Evolutionary conservation across 2,113 vertebrate genomes (phyloP).

Genomic region (Nothoprocta perdicaria): DNA sequence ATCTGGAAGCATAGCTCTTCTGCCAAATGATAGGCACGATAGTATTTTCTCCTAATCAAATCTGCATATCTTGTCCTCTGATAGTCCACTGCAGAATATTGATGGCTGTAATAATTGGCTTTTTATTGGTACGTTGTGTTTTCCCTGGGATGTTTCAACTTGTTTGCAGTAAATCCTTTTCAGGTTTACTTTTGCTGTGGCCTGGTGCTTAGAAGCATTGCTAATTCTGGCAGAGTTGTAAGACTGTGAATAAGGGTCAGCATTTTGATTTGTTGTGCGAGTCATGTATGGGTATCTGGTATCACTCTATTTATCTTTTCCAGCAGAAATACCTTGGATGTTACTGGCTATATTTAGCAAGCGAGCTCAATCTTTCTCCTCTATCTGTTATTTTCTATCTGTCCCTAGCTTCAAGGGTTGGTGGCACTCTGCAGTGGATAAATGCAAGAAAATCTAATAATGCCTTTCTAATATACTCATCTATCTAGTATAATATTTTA

Average conservation of each 20-base stretch:
- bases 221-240: background rate
- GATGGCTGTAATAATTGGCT: slow-evolving; percentile 46
- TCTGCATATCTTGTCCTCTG: slow-evolving; percentile 31
- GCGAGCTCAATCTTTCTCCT: background rate
- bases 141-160: background rate
- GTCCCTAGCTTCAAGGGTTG: slow-evolving; percentile 45
- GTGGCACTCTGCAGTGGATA: slow-evolving; percentile 21
- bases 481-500: slow-evolving; percentile 57
- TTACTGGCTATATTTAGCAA: slow-evolving; percentile 30
- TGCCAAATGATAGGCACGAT: background rate
- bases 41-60: slow-evolving; percentile 40
- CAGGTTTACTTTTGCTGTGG: background rate
- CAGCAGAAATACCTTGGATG: slow-evolving; percentile 12
- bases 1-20: slow-evolving; percentile 1
- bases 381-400: slow-evolving; percentile 41
- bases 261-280: background rate
- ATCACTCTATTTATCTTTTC: slow-evolving; percentile 27
- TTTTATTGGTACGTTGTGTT: slow-evolving; percentile 46
- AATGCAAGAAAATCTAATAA: slow-evolving; percentile 67
- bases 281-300: background rate
- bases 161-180: slow-evolving; percentile 23
- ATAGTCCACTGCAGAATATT: slow-evolving; percentile 6
- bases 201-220: background rate
- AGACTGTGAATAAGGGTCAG: background rate
- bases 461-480: slow-evolving; percentile 45